phyloP scores from a whole-genome alignment of 1,140 invertebrate species.

The Oedothorax gibbosus region DNA sequence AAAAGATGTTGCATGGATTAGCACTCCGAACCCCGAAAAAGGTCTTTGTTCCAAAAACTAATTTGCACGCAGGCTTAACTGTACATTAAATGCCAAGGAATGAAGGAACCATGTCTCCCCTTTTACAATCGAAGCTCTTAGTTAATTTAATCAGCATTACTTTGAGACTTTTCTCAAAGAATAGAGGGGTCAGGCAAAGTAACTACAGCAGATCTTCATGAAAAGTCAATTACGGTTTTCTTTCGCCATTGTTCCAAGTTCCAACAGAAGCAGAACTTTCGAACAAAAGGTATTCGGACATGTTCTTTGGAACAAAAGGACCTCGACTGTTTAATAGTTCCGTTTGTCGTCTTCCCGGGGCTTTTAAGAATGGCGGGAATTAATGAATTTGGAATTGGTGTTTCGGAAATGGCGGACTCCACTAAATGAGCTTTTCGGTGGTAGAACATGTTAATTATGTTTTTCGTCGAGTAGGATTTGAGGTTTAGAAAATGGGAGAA shows the following conservation, averaged over 20 bases:
- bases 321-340: slow-evolving; percentile 17
- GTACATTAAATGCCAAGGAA: too few species aligned
- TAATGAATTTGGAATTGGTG: slow-evolving; percentile 17
- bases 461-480: too few species aligned
- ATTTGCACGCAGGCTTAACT: too few species aligned
- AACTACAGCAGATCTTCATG: slow-evolving; percentile 8
- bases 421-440: slow-evolving; percentile 15
- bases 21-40: too few species aligned
- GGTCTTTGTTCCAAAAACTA: too few species aligned
- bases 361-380: neutral
- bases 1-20: too few species aligned
- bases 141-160: slow-evolving; percentile 27
- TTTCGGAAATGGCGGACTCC: neutral
- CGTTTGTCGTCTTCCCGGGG: slow-evolving; percentile 2
- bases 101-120: too few species aligned
- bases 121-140: too few species aligned
- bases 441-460: neutral
- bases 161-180: slow-evolving; percentile 13
- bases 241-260: slow-evolving; percentile 15
- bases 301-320: slow-evolving; percentile 18
- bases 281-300: slow-evolving; percentile 28
- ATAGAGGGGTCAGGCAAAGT: slow-evolving; percentile 8
- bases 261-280: neutral
- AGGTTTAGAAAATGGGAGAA: too few species aligned
- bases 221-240: slow-evolving; percentile 31